Conservation (phyloP, 1,140 invertebrate genomes). For the Cotesia vestalis region DNA sequence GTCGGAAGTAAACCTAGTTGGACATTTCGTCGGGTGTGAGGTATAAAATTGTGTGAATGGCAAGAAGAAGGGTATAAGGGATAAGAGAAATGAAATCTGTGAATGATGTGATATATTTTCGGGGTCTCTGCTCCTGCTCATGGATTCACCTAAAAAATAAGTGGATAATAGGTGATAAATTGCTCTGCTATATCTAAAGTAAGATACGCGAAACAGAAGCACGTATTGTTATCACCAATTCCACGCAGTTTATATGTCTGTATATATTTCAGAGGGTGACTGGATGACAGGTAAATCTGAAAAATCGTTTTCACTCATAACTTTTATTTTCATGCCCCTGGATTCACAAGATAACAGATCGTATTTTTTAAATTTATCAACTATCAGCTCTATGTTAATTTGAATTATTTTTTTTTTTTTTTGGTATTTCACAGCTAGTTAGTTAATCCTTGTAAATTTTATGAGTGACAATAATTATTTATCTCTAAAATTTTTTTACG, state of each 20-base stretch:
- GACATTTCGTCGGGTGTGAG: conserved; percentile 1
- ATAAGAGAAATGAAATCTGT: conserved; percentile 14
- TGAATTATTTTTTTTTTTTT: background rate
- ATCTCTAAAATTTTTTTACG: too few relatives aligned
- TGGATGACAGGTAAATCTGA: conserved; percentile 12
- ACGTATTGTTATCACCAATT: background rate
- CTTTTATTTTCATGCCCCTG: too few relatives aligned
- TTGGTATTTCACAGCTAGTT: too few relatives aligned
- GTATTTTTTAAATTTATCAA: background rate
- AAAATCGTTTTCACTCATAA: background rate
- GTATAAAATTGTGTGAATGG: background rate
- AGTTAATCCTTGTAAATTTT: too few relatives aligned
- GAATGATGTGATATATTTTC: conserved; percentile 6
- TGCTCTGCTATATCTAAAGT: conserved; percentile 31
- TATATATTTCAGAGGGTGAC: conserved; percentile 1
- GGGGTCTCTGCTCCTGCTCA: background rate
- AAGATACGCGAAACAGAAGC: conserved; percentile 33
- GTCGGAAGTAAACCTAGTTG: conserved; percentile 33
- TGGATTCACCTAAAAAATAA: background rate
- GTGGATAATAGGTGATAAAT: conserved; percentile 43
- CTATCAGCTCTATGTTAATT: background rate
- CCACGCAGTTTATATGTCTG: background rate
- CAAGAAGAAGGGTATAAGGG: background rate
- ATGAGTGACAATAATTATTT: too few relatives aligned
- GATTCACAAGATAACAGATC: background rate